Conservation (phyloP, 1,140 invertebrate genomes). For the Drosophila littoralis region DNA sequence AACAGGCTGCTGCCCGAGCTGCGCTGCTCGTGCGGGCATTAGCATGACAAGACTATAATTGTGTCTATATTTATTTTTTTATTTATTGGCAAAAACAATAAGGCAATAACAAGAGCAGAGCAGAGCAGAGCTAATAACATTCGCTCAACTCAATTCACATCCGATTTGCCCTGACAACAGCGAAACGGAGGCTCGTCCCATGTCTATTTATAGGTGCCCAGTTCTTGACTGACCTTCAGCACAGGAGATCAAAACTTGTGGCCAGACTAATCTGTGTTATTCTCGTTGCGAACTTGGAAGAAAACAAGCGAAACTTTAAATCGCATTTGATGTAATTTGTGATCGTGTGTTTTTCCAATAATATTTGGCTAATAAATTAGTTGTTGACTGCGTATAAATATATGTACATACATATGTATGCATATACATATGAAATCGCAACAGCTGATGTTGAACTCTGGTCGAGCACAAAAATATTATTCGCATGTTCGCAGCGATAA, state of each 20-base stretch:
- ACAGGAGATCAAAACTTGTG: background rate
- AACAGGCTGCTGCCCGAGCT: constrained; percentile 32
- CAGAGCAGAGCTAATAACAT: no score
- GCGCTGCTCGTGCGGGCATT: constrained; percentile 44
- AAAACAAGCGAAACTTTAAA: no score
- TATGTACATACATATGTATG: background rate
- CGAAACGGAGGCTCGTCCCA: constrained; percentile 65
- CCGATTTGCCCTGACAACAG: constrained; percentile 71
- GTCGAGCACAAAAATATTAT: background rate
- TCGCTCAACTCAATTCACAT: no score
- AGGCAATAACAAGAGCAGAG: no score
- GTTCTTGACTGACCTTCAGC: constrained; percentile 28
- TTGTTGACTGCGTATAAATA: background rate
- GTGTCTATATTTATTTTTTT: constrained; percentile 22
- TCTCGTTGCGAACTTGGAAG: no score
- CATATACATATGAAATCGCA: background rate
- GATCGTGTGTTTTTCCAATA: no score
- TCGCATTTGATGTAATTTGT: no score
- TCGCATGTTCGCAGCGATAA: constrained; percentile 1
- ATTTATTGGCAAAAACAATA: constrained; percentile 40
- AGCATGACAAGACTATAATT: constrained; percentile 26
- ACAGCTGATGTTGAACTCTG: constrained; percentile 22
- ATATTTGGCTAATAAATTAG: background rate
- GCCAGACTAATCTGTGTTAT: no score
- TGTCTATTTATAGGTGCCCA: constrained; percentile 17